A percentile compares a stretch with the other conserved stretches of the same genome.
phyloP scores from a whole-genome alignment of 30 jellyfish, hydroid and myxozoan genomes.

The Rhopilema esculentum region DNA sequence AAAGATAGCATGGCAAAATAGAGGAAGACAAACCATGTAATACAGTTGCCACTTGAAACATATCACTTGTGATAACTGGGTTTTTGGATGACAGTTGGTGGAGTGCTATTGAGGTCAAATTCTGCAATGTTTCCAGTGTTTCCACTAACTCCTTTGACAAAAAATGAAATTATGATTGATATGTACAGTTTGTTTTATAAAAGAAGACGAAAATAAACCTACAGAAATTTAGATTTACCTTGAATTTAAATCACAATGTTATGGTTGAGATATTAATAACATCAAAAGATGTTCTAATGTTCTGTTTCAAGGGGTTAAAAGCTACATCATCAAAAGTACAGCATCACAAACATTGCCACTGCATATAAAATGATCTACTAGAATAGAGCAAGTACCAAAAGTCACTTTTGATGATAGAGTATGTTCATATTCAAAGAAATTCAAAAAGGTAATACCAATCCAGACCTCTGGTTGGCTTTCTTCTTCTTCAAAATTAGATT shows the following conservation, averaged over 20 bases:
- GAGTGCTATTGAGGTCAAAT: constrained; percentile 25
- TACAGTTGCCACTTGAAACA: constrained; percentile 30
- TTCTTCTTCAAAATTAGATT: constrained; percentile 19
- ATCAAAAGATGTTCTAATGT: too few species aligned
- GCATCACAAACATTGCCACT: too few species aligned
- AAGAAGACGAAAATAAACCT: neutral
- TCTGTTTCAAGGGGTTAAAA: too few species aligned
- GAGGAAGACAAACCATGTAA: constrained; percentile 18
- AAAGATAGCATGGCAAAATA: neutral
- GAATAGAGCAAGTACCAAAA: too few species aligned
- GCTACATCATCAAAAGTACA: too few species aligned
- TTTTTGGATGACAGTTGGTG: constrained; percentile 17
- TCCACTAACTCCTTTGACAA: constrained; percentile 21
- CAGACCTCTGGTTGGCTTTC: constrained; percentile 7
- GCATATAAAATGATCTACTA: too few species aligned
- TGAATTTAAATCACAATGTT: too few species aligned
- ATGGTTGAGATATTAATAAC: too few species aligned
- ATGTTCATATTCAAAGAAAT: too few species aligned
- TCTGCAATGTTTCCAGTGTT: constrained; percentile 16
- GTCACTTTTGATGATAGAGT: too few species aligned
- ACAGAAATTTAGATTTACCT: too few species aligned
- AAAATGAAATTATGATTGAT: too few species aligned
- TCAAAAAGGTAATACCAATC: neutral
- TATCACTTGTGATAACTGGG: constrained; percentile 17
- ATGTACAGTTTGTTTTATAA: neutral